Base-by-base conservation (phyloP, 2,888 invertebrate genomes). In the Yponomeuta plumbellus region DNA sequence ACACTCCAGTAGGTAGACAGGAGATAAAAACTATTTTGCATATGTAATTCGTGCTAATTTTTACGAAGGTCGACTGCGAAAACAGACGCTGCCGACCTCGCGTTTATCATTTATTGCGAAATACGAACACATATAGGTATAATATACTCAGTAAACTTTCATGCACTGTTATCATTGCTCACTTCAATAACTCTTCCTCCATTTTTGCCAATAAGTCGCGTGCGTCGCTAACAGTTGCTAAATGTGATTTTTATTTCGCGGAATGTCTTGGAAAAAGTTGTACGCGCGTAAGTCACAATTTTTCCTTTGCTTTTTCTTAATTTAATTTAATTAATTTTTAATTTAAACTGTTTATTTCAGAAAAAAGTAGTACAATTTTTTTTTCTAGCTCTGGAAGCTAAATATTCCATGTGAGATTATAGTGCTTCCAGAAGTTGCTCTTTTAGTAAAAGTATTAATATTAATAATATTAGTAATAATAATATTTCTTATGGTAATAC, bases 31-130 rank as follows among this genome's bases (percentile, higher is more conserved):
- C n/a, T 13, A 26, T 65, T 76, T 78, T 77, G 77, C 76, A 76
- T 81, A 64, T 88, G 85, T 85, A 86, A 86, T 85, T 84, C 78
- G 80, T 78, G 88, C 83, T 84, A 89, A 89, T 88, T 87, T 84
- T 85, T 78, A 76, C 80, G 83, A 87, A 89, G 89, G 88, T 78
- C 83, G 76, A 13, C 44, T 13, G 11, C 69, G 67, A 39, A 20
- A 20, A 52, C 71, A 81, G 85, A 86, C 86, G 87, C 86, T 85
- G 86, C 84, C 78, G 86, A 80, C 89, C 89, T 90, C 84, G 86
- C 67, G 75, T 78, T 86, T 90, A 89, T 90, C 89, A 84, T 77
- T 39, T 66, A 56, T 62, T 61, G 74, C 75, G 79, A 81, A 85
- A 85, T 88, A 86, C 81, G 79, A 80, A 34, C 26, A 22, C 2